Evolutionary conservation across 1,140 invertebrate species (phyloP).

Genomic region (Lethrus apterus): DNA sequence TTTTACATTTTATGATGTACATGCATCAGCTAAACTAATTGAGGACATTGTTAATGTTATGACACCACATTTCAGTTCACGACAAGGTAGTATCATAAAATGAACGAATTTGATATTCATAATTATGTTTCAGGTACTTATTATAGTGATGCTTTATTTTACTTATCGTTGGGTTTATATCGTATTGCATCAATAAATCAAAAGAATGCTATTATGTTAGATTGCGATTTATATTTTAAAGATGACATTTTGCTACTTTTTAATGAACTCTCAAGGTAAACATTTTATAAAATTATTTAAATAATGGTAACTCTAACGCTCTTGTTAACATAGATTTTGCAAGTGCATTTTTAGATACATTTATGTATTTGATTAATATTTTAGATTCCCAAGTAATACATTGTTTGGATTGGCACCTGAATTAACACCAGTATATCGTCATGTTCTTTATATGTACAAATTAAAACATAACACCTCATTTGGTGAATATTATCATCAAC

Average conservation of each 20-base stretch:
- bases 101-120: slow-evolving; percentile 5
- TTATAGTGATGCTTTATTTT: slow-evolving; percentile 77
- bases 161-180: slow-evolving; percentile 69
- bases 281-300: slow-evolving; percentile 9
- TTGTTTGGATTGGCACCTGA: slow-evolving; percentile 72
- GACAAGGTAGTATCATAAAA: too few relatives aligned
- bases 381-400: slow-evolving; percentile 44
- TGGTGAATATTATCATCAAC: slow-evolving; percentile 34
- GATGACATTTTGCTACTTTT: slow-evolving; percentile 62
- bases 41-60: slow-evolving; percentile 59
- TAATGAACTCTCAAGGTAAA: slow-evolving; percentile 60
- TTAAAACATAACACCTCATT: slow-evolving; percentile 33
- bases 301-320: too few relatives aligned
- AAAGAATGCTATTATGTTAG: slow-evolving; percentile 63
- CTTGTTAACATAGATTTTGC: too few relatives aligned
- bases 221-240: slow-evolving; percentile 72
- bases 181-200: slow-evolving; percentile 56
- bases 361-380: slow-evolving; percentile 23
- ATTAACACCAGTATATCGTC: slow-evolving; percentile 73
- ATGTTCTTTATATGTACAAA: slow-evolving; percentile 62
- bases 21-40: slow-evolving; percentile 51
- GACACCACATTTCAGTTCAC: slow-evolving; percentile 68
- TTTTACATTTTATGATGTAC: slow-evolving; percentile 53
- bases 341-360: too few relatives aligned
- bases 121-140: slow-evolving; percentile 54